Evolutionary conservation across 2,797 vertebrate genomes (phyloP).

Genomic region (Todus mexicanus): DNA sequence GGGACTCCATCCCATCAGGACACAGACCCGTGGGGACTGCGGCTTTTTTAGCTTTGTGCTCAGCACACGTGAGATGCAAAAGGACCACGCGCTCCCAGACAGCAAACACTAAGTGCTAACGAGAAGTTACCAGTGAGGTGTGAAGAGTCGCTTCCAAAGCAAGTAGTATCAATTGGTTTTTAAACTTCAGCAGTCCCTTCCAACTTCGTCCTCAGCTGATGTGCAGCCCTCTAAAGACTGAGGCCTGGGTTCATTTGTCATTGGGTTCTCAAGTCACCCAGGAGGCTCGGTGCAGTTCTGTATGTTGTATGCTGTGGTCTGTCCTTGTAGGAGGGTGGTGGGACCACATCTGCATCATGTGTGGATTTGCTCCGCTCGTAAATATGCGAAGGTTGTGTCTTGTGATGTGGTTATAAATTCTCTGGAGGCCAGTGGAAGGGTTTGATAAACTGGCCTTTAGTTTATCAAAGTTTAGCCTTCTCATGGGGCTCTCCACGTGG

Average conservation of each 20-base stretch:
- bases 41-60: neutral
- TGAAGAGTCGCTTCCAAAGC: neutral
- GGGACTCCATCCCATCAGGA: neutral
- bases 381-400: neutral
- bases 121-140: neutral
- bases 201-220: neutral
- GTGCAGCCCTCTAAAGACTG: neutral
- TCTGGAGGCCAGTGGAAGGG: neutral
- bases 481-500: neutral
- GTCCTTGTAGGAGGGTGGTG: neutral
- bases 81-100: fast-evolving
- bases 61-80: neutral
- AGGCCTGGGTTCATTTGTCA: neutral
- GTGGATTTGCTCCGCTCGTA: neutral
- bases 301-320: neutral
- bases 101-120: neutral
- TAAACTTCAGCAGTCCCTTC: neutral
- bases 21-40: fast-evolving
- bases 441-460: too few species aligned
- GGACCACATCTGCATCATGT: neutral
- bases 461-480: neutral
- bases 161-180: neutral
- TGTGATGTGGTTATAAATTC: neutral
- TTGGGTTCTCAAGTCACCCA: neutral
- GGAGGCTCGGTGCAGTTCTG: neutral